Percentiles rank a stretch among this genome's conserved stretches.
These are phyloP conservation scores for Sorex araneus DNA, from an alignment of 2,113 vertebrate species.

Conservation along the genomic window DNA sequence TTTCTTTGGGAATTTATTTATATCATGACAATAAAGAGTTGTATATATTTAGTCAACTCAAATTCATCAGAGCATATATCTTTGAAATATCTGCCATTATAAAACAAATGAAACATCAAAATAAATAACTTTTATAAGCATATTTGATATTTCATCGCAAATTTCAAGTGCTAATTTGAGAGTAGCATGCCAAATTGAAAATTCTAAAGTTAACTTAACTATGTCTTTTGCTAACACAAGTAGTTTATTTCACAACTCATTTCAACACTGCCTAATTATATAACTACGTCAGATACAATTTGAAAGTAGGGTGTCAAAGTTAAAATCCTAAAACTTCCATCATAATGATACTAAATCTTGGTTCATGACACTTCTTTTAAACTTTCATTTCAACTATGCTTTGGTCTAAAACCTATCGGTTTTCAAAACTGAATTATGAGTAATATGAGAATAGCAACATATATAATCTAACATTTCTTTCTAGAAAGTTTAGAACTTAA, in stretches of 20 bases:
- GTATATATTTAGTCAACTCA: neutral
- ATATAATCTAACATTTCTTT: constrained; percentile 5
- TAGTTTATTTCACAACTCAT: constrained; percentile 57
- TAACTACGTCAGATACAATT: constrained; percentile 69
- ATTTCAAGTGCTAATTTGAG: constrained; percentile 21
- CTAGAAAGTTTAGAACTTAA: constrained; percentile 17
- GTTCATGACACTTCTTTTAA: neutral
- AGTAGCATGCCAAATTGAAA: constrained; percentile 11
- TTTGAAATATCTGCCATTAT: neutral
- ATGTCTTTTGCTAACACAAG: constrained; percentile 54
- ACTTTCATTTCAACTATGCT: constrained; percentile 61
- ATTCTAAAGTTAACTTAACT: neutral
- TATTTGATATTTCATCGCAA: constrained; percentile 8
- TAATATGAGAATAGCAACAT: neutral
- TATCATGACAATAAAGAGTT: neutral
- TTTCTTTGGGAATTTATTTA: constrained; percentile 10
- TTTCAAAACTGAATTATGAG: constrained; percentile 19
- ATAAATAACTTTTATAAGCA: constrained; percentile 16
- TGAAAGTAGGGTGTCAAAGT: constrained; percentile 55
- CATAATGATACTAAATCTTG: constrained; percentile 64
- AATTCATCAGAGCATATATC: neutral
- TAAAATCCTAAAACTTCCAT: constrained; percentile 63
- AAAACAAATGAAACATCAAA: constrained; percentile 29
- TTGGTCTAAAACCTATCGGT: constrained; percentile 23
- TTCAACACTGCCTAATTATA: neutral